Conservation (phyloP, 1,140 invertebrate species). For the Brachionus rotundiformis region DNA sequence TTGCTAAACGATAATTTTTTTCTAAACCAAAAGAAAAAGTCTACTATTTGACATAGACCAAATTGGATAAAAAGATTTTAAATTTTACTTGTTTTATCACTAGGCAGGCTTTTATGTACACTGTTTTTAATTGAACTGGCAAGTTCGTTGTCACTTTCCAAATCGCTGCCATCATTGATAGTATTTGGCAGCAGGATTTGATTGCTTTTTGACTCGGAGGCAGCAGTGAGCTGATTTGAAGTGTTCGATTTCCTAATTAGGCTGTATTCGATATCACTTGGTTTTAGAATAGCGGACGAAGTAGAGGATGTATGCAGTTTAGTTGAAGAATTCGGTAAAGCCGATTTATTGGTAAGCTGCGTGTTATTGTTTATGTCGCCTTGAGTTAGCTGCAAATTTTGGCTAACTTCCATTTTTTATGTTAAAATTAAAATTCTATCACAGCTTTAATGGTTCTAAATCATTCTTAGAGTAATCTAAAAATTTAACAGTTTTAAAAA, state of each 20-base stretch:
- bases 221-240: neutral
- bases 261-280: neutral
- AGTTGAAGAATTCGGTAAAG: neutral
- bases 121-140: neutral
- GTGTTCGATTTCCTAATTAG: slow-evolving; percentile 14
- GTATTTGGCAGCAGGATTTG: neutral
- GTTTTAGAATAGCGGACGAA: neutral
- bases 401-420: slow-evolving; percentile 17
- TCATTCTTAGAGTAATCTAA: neutral
- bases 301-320: neutral
- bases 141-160: slow-evolving; percentile 4
- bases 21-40: neutral
- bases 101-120: slow-evolving; percentile 15
- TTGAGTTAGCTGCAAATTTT: slow-evolving; percentile 22
- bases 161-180: neutral
- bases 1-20: too few relatives aligned
- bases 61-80: neutral
- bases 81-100: slow-evolving; percentile 26
- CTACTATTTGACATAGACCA: neutral
- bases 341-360: neutral
- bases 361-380: slow-evolving; percentile 33
- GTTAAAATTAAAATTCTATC: neutral
- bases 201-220: neutral
- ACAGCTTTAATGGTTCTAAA: neutral
- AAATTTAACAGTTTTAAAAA: neutral